phyloP scores from a whole-genome alignment of 1,140 invertebrate species.

The Bombus confusus region DNA sequence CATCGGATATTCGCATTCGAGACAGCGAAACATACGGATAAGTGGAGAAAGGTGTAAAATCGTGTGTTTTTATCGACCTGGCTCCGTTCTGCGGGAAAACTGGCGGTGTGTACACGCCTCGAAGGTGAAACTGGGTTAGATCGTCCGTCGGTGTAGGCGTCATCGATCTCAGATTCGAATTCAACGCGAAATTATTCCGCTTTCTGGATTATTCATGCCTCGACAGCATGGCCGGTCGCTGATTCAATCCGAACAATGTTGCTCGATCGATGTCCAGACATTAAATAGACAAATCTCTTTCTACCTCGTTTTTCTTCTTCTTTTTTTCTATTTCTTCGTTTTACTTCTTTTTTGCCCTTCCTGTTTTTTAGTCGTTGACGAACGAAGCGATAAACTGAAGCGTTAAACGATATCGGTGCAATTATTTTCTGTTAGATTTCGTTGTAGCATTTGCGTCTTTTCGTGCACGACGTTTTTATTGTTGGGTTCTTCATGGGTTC shows the following conservation, averaged over 20 bases:
- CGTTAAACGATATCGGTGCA: constrained; percentile 3
- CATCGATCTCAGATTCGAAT: constrained; percentile 67
- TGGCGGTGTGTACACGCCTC: constrained; percentile 47
- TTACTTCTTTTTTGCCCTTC: too few species aligned
- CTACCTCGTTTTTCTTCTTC: background rate
- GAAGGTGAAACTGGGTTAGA: constrained; percentile 65
- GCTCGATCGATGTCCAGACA: constrained; percentile 54
- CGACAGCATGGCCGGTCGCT: background rate
- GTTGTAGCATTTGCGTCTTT: background rate
- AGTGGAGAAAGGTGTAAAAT: constrained; percentile 51
- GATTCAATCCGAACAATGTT: constrained; percentile 37
- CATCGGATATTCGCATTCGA: background rate
- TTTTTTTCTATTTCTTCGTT: background rate
- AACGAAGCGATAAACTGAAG: background rate
- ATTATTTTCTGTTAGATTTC: background rate
- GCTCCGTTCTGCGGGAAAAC: constrained; percentile 29
- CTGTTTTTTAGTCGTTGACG: background rate
- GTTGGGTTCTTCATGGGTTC: background rate
- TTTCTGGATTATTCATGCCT: constrained; percentile 63
- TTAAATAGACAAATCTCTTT: constrained; percentile 13
- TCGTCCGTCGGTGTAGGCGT: constrained; percentile 60
- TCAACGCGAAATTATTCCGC: constrained; percentile 65
- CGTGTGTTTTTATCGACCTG: constrained; percentile 50
- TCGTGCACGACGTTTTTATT: background rate
- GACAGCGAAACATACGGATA: constrained; percentile 11